Percentiles rank a stretch among this genome's conserved stretches.
Conservation (phyloP, 2,888 invertebrate genomes). For the Seladonia tumulorum region DNA sequence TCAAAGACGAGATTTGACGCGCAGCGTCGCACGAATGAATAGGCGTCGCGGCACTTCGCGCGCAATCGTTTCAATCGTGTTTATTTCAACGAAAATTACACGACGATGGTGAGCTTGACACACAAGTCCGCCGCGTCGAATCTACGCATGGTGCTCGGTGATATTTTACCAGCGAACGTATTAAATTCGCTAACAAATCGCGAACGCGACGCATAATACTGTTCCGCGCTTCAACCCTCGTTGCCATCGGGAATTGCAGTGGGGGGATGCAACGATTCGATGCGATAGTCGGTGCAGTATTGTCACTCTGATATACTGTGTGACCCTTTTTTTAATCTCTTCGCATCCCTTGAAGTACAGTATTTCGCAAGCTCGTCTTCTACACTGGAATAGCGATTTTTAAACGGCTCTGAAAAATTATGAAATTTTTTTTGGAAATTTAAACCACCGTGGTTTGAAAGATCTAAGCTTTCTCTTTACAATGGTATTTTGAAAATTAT, state of each 20-base stretch:
- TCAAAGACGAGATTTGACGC: not conserved
- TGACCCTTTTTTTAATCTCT: not conserved
- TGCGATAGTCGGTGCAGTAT: not conserved
- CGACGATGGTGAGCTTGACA: not conserved
- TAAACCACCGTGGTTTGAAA: not conserved
- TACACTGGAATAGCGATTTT: no score
- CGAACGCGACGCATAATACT: not conserved
- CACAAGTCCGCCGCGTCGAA: constrained; percentile 10
- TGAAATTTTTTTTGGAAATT: no score
- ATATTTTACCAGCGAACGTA: constrained; percentile 31
- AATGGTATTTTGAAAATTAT: no score
- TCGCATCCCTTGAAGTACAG: not conserved
- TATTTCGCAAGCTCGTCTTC: not conserved
- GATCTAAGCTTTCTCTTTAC: no score
- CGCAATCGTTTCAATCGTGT: constrained; percentile 42
- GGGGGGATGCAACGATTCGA: not conserved
- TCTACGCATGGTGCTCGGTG: constrained; percentile 12
- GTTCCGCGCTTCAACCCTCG: not conserved
- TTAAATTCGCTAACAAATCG: constrained; percentile 53
- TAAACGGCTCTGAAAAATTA: not conserved
- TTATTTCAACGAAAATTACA: constrained; percentile 48
- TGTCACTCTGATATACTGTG: not conserved
- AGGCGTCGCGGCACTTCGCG: constrained; percentile 11
- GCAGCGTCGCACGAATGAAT: not conserved
- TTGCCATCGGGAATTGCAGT: not conserved